Evolutionary conservation across 2,888 invertebrate species (phyloP).

Genomic region (Diarsia mendica): DNA sequence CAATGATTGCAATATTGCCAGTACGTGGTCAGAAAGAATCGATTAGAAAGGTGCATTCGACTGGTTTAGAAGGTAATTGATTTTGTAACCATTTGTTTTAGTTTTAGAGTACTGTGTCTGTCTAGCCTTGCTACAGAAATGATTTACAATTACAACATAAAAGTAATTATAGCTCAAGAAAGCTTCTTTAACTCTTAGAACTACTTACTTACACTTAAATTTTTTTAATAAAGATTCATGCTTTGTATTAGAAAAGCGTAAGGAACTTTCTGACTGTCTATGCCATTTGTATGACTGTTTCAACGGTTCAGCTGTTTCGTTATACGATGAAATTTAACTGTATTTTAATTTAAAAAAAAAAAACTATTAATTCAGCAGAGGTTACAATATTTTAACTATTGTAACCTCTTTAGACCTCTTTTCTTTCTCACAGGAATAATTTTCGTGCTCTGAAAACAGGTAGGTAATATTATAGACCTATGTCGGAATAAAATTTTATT

Average conservation of each 20-base stretch:
- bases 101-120: background rate
- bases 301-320: background rate
- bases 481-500: background rate
- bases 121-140: background rate
- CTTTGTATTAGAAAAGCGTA: background rate
- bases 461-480: no score
- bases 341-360: no score
- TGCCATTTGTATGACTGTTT: background rate
- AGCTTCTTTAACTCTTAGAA: background rate
- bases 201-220: background rate
- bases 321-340: background rate
- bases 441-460: no score
- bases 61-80: background rate
- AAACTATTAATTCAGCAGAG: no score
- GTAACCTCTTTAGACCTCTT: no score
- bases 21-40: slow-evolving; percentile 29
- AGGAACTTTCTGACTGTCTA: background rate
- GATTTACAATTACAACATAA: background rate
- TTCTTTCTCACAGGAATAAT: no score
- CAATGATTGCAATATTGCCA: slow-evolving; percentile 12
- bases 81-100: slow-evolving; percentile 3
- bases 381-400: no score
- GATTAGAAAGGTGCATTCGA: slow-evolving; percentile 37
- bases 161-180: background rate
- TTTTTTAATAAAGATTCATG: background rate